Evolutionary conservation across 1,140 invertebrate species (phyloP).

Genomic region (Cherax destructor): DNA sequence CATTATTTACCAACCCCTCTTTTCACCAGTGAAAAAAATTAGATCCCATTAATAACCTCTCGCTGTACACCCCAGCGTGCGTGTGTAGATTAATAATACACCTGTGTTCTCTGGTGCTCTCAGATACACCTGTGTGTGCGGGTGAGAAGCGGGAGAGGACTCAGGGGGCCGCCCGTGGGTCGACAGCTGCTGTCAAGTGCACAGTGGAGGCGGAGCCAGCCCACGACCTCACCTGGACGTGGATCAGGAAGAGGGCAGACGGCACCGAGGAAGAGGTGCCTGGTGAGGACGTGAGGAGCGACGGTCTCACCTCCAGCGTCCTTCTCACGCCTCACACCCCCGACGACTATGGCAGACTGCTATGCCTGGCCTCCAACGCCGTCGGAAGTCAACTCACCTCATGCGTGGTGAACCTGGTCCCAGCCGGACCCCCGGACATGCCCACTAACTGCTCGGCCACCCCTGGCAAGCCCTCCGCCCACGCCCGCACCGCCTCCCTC

Average conservation of each 20-base stretch:
- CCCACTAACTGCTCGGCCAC: conserved; percentile 85
- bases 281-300: conserved; percentile 42
- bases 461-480: conserved; percentile 15
- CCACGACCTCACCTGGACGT: conserved; percentile 57
- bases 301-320: conserved; percentile 79
- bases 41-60: too few relatives aligned
- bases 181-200: conserved; percentile 52
- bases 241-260: conserved; percentile 39
- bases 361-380: conserved; percentile 77
- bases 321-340: conserved; percentile 87
- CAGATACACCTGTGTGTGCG: conserved; percentile 62
- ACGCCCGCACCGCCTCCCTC: conserved; percentile 78
- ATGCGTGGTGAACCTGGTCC: conserved; percentile 83
- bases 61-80: too few relatives aligned
- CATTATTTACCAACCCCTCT: too few relatives aligned
- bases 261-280: conserved; percentile 56
- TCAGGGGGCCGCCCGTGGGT: conserved; percentile 60
- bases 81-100: too few relatives aligned
- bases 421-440: conserved; percentile 84
- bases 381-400: conserved; percentile 81
- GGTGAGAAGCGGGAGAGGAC: conserved; percentile 50
- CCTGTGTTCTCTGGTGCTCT: too few relatives aligned
- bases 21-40: too few relatives aligned
- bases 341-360: conserved; percentile 80
- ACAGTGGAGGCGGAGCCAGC: conserved; percentile 67